phyloP scores from a whole-genome alignment of 2,888 invertebrate species.

The Synanthedon myopaeformis region DNA sequence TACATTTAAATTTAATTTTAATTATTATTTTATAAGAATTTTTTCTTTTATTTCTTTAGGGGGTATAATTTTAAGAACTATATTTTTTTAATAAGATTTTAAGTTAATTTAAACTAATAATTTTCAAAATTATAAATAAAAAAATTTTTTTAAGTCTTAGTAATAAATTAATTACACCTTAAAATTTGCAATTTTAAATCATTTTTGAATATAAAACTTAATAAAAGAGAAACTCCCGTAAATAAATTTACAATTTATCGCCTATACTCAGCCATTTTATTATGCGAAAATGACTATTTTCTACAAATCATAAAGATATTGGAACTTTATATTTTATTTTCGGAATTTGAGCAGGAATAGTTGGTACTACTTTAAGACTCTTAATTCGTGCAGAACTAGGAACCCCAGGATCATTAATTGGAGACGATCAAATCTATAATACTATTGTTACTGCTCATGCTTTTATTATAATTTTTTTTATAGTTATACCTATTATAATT shows the following conservation, averaged over 20 bases:
- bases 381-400: constrained; percentile 81
- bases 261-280: constrained; percentile 74
- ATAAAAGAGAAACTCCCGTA: constrained; percentile 66
- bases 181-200: constrained; percentile 76
- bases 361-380: constrained; percentile 77
- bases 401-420: constrained; percentile 74
- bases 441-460: constrained; percentile 84
- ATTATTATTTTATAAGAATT: constrained; percentile 26
- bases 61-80: constrained; percentile 42
- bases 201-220: constrained; percentile 64
- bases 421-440: constrained; percentile 83
- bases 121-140: constrained; percentile 75
- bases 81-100: constrained; percentile 62
- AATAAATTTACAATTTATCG: constrained; percentile 77
- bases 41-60: constrained; percentile 29
- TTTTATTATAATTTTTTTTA: constrained; percentile 86
- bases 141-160: constrained; percentile 70
- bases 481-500: constrained; percentile 80
- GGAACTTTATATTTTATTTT: constrained; percentile 79
- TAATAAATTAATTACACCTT: constrained; percentile 33
- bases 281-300: constrained; percentile 75
- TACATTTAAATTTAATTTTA: constrained; percentile 35
- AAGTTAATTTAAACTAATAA: constrained; percentile 73
- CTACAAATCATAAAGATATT: constrained; percentile 83
- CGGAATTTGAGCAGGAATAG: constrained; percentile 76